Conservation (phyloP, 2,797 vertebrate genomes). For the Malacoctenus gilli region DNA sequence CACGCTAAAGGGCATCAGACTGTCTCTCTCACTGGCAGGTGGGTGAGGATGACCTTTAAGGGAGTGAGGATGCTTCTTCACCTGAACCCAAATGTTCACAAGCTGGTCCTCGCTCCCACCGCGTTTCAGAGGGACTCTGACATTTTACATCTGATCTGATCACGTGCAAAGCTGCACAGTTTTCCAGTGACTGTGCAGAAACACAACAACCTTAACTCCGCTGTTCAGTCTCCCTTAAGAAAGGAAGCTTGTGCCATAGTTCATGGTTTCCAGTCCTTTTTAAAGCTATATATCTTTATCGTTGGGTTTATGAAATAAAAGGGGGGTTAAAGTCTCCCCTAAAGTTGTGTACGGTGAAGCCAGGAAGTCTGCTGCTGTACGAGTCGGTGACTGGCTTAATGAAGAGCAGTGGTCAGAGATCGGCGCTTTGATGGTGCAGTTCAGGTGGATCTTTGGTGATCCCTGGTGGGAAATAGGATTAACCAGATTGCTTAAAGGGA, state of each 20-base stretch:
- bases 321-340: too few relatives aligned
- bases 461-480: slow-evolving; percentile 31
- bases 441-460: slow-evolving; percentile 31
- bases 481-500: slow-evolving; percentile 16
- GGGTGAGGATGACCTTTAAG: slow-evolving; percentile 52
- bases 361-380: neutral
- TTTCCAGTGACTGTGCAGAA: slow-evolving; percentile 14
- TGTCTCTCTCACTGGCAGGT: slow-evolving; percentile 30
- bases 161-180: neutral
- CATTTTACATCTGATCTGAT: slow-evolving; percentile 44
- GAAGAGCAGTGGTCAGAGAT: slow-evolving; percentile 11
- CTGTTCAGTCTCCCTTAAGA: neutral
- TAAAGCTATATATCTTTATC: too few relatives aligned
- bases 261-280: too few relatives aligned
- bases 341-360: neutral
- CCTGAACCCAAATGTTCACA: slow-evolving; percentile 37
- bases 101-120: slow-evolving; percentile 27
- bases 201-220: neutral
- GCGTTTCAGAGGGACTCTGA: slow-evolving; percentile 47
- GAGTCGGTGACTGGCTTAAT: slow-evolving; percentile 10
- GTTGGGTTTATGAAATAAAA: too few relatives aligned
- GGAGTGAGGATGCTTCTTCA: slow-evolving; percentile 39
- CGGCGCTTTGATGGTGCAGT: slow-evolving; percentile 15
- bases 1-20: slow-evolving; percentile 10
- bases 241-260: neutral